Percentiles rank a stretch among this genome's conserved stretches.
phyloP scores from a whole-genome alignment of 1,140 invertebrate species.

The Manduca sexta region DNA sequence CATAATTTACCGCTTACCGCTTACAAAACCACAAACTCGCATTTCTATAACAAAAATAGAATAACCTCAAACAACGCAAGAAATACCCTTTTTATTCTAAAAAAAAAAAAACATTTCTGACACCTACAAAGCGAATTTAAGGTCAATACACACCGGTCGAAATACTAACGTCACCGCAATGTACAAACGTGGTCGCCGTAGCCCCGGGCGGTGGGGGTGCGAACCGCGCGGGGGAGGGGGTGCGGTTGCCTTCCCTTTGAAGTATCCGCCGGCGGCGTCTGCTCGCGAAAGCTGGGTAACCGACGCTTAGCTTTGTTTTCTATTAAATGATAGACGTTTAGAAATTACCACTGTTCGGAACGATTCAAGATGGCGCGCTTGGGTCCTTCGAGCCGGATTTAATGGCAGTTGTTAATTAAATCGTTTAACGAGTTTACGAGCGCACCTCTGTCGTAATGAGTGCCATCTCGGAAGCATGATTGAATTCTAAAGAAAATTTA shows the following conservation, averaged over 20 bases:
- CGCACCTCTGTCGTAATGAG: too few species aligned
- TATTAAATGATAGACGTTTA: constrained; percentile 55
- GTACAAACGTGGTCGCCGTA: constrained; percentile 38
- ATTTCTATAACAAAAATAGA: too few species aligned
- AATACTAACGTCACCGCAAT: constrained; percentile 39
- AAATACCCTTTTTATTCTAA: too few species aligned
- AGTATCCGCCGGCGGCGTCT: constrained; percentile 47
- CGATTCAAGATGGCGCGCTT: constrained; percentile 24
- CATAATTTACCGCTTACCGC: too few species aligned
- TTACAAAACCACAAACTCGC: too few species aligned
- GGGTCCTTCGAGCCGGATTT: constrained; percentile 25
- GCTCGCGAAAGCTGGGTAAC: constrained; percentile 57
- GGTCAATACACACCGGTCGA: constrained; percentile 31
- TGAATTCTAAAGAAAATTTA: too few species aligned
- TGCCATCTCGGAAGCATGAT: too few species aligned
- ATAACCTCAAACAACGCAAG: too few species aligned
- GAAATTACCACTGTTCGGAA: constrained; percentile 41
- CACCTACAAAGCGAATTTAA: constrained; percentile 20
- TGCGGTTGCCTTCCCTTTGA: constrained; percentile 52
- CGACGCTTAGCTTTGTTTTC: constrained; percentile 61
- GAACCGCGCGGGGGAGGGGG: constrained; percentile 16
- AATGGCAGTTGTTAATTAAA: background rate
- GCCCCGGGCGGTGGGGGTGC: constrained; percentile 17
- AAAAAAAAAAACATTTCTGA: constrained; percentile 1
- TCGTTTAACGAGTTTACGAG: too few species aligned